Base-by-base conservation (phyloP, 1,140 invertebrate species). In the Antheraea pernyi region DNA sequence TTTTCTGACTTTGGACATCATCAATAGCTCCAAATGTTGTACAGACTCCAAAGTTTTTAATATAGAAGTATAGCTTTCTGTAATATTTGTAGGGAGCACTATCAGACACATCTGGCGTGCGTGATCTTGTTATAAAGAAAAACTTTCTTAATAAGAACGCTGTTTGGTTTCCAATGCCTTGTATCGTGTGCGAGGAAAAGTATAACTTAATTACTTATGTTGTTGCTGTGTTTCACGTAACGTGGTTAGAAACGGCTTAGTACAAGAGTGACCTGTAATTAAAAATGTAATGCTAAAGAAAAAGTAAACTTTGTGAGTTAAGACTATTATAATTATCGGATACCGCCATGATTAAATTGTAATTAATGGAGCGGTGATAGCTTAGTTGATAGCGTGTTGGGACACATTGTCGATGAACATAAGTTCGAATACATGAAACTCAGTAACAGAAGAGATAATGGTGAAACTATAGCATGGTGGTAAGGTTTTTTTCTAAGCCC, bases 81-180 rank as follows among this genome's bases (percentile, higher is more conserved):
- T 75, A 74, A 80, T 76, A 79, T 82, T 86, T 84, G 82, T 71
- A 79, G 79, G 76, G 77, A 80, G 76, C 79, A 74, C 82, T 76
- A 84, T 82, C 78, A 78, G 81, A 86, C 86, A 89, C 89, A 91
- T 89, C 85, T 91, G 89, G 84, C 78, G 88, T 78, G 80, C 82
- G 85, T 89, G 89, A 91, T 91, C 80, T 88, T 82, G 86, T 89
- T 91, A 91, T 83, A 79, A 82, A 83, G 81, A 89, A 89, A 90
- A 91, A 91, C 83, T 91, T 91, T 91, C 78, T 88, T 89, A 89
- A 91, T 91, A 91, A 91, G 86, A 83, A 74, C 79, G 79, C 70
- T 81, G 78, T 79, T 89, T 85, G 82, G 75, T 78, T 85, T 75
- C 68, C 72, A 78, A 69, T 80, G 76, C 72, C 72, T 75, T 78